A percentile compares a stretch with the other conserved stretches of the same genome.
Evolutionary conservation across 2,797 vertebrate species (phyloP).

Genomic region (Limosa lapponica): DNA sequence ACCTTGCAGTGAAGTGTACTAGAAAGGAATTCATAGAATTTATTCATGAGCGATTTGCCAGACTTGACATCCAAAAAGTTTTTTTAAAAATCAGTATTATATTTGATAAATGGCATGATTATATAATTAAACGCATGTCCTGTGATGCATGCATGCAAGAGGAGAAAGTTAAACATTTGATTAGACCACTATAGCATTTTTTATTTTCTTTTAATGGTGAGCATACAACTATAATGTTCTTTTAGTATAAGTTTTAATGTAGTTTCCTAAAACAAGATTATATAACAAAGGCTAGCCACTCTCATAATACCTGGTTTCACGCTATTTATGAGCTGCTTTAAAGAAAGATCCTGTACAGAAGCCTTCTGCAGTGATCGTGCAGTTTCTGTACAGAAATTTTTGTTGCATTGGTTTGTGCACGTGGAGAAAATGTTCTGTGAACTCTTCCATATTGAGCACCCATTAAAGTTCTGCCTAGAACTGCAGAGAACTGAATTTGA

Average conservation of each 20-base stretch:
- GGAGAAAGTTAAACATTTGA: neutral
- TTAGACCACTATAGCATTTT: neutral
- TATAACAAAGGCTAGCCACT: neutral
- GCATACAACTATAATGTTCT: neutral
- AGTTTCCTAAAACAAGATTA: neutral
- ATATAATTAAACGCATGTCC: neutral
- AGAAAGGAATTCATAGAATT: neutral
- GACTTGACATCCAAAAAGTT: neutral
- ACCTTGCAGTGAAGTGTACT: neutral
- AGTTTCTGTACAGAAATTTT: neutral
- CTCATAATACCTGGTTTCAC: neutral
- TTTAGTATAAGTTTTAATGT: neutral
- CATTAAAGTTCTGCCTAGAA: neutral
- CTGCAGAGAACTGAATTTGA: neutral
- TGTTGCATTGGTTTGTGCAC: neutral
- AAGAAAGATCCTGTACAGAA: neutral
- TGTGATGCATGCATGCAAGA: neutral
- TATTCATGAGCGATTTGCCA: neutral
- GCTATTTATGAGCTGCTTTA: neutral
- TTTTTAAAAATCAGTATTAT: neutral
- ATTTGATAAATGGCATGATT: neutral
- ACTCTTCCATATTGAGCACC: neutral
- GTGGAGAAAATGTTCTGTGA: neutral
- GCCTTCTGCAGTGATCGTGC: neutral
- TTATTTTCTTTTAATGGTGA: slow-evolving; percentile 1